Conservation (phyloP, 2,888 invertebrate genomes). For the Portevinia maculata region DNA sequence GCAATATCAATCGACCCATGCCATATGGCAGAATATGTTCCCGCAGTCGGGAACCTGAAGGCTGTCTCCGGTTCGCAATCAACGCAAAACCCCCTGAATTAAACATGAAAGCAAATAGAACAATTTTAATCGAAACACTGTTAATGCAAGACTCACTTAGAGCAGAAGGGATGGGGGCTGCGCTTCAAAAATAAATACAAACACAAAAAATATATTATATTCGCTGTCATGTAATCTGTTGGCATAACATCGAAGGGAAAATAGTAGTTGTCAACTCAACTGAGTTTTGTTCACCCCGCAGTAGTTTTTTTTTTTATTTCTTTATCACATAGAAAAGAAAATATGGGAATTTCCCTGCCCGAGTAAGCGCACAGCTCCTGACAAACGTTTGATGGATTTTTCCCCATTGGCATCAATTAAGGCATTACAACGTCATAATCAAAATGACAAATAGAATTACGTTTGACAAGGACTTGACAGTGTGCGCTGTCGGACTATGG, state of each 20-base stretch:
- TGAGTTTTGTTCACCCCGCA: not conserved
- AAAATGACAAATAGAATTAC: slow-evolving; percentile 83
- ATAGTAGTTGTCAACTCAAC: slow-evolving; percentile 51
- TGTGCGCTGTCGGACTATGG: slow-evolving; percentile 25
- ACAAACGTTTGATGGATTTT: slow-evolving; percentile 66
- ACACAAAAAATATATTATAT: slow-evolving; percentile 52
- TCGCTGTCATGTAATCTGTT: slow-evolving; percentile 56
- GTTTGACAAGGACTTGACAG: slow-evolving; percentile 81
- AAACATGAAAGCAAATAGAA: slow-evolving; percentile 64
- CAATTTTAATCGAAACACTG: slow-evolving; percentile 66
- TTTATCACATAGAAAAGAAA: not conserved
- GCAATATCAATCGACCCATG: slow-evolving; percentile 50
- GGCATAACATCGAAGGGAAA: slow-evolving; percentile 49
- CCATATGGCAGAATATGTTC: slow-evolving; percentile 56
- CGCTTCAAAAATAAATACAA: slow-evolving; percentile 42
- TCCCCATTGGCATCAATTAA: slow-evolving; percentile 80
- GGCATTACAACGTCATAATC: slow-evolving; percentile 83
- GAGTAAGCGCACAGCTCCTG: slow-evolving; percentile 34
- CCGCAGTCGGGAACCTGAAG: not conserved
- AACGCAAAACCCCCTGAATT: slow-evolving; percentile 19
- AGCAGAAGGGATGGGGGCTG: not conserved
- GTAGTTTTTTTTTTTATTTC: not conserved
- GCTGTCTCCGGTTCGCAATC: slow-evolving; percentile 6
- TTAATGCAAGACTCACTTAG: slow-evolving; percentile 47
- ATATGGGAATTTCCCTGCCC: slow-evolving; percentile 19